Percentiles rank a stretch among this genome's conserved stretches.
These are phyloP conservation scores for Venusia cambrica DNA, from an alignment of 2,888 invertebrate species.

Conservation along the genomic window DNA sequence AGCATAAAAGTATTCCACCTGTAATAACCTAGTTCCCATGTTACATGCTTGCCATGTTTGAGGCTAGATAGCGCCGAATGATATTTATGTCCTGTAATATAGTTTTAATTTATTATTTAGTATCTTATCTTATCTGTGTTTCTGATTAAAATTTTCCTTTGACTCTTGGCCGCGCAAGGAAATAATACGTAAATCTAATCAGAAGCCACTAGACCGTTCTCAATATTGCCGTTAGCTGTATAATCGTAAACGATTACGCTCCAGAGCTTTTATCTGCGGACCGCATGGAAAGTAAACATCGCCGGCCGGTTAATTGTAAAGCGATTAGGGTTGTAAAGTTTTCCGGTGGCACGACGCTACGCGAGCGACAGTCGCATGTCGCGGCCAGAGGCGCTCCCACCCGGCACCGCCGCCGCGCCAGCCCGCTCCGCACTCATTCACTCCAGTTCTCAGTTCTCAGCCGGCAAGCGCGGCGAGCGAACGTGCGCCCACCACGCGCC, in stretches of 20 bases:
- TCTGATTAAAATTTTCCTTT: too few relatives aligned
- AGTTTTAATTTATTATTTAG: too few relatives aligned
- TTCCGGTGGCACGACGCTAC: conserved; percentile 67
- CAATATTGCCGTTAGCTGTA: conserved; percentile 8
- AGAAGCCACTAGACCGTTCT: not conserved
- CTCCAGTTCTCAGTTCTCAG: conserved; percentile 75
- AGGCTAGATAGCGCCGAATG: too few relatives aligned
- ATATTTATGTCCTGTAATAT: too few relatives aligned
- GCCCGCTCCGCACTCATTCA: conserved; percentile 70
- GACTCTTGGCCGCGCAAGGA: too few relatives aligned
- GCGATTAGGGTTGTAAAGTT: conserved; percentile 74
- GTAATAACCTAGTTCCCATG: too few relatives aligned
- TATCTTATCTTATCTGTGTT: too few relatives aligned
- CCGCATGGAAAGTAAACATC: conserved; percentile 68
- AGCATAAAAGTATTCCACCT: too few relatives aligned
- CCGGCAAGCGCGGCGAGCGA: conserved; percentile 68
- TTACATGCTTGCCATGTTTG: too few relatives aligned
- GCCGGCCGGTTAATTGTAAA: conserved; percentile 63
- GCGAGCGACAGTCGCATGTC: conserved; percentile 56
- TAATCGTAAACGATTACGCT: conserved; percentile 10
- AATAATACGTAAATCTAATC: not conserved
- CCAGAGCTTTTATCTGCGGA: conserved; percentile 26
- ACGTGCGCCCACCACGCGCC: conserved; percentile 61
- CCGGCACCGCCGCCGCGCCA: conserved; percentile 52
- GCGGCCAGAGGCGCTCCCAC: conserved; percentile 65